A percentile compares a stretch with the other conserved stretches of the same genome.
Conservation (phyloP, 2,888 invertebrate species). For the Adelphocoris suturalis region DNA sequence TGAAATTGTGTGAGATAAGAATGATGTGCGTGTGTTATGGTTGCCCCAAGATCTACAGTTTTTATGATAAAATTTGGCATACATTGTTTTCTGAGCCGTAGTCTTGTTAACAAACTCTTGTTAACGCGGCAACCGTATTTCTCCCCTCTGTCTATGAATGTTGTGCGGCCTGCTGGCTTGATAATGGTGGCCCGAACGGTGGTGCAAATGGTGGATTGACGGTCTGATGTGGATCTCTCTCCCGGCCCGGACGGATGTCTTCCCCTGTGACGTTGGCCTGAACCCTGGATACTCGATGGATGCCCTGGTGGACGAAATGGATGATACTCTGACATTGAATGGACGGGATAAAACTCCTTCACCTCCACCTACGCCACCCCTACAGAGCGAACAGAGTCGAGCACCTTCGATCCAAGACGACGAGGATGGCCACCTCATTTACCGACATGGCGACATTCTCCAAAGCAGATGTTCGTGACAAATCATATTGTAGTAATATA, state of each 20-base stretch:
- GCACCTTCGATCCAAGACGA: constrained; percentile 98
- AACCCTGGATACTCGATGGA: constrained; percentile 50
- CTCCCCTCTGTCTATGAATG: constrained; percentile 83
- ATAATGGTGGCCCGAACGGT: constrained; percentile 67
- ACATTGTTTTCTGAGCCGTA: constrained; percentile 74
- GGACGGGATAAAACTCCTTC: constrained; percentile 63
- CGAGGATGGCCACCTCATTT: constrained; percentile 99
- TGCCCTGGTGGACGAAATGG: constrained; percentile 49
- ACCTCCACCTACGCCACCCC: constrained; percentile 63
- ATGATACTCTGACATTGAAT: constrained; percentile 49
- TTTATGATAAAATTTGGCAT: constrained; percentile 68
- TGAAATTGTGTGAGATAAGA: constrained; percentile 55
- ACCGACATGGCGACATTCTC: constrained; percentile 98
- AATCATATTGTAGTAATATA: constrained; percentile 74
- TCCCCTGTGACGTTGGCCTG: neutral
- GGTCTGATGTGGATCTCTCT: constrained; percentile 64
- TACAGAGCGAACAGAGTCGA: constrained; percentile 84
- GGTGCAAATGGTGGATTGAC: constrained; percentile 59
- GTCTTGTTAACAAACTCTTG: constrained; percentile 78
- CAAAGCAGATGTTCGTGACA: constrained; percentile 99
- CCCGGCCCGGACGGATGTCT: constrained; percentile 35
- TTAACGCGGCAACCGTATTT: constrained; percentile 84
- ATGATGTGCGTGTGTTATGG: constrained; percentile 71
- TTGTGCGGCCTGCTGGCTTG: constrained; percentile 78
- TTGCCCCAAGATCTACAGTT: constrained; percentile 60